A percentile compares a stretch with the other conserved stretches of the same genome.
Conservation (phyloP, 2,888 invertebrate genomes). For the Dioctria rufipes region DNA sequence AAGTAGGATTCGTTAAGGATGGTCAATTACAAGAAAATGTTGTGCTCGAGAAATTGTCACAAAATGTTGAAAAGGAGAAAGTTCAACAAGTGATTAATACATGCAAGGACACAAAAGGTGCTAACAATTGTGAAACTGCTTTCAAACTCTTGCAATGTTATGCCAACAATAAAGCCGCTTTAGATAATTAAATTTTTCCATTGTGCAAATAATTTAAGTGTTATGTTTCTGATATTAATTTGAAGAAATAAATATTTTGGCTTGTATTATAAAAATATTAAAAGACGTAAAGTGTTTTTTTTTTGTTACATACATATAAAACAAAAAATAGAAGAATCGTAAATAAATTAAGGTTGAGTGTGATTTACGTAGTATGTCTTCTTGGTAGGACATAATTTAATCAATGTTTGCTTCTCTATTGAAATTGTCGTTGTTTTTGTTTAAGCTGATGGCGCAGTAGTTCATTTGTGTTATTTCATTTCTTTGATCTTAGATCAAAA, state of each 20-base stretch:
- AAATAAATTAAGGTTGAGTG: too few species aligned
- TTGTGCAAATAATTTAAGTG: neutral
- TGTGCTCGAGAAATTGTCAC: constrained; percentile 54
- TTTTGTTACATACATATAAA: too few species aligned
- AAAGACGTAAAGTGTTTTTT: too few species aligned
- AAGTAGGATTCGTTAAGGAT: constrained; percentile 63
- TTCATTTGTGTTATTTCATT: too few species aligned
- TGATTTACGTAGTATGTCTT: too few species aligned
- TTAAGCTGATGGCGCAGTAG: too few species aligned
- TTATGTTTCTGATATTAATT: neutral
- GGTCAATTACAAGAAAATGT: constrained; percentile 63
- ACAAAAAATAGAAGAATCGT: too few species aligned
- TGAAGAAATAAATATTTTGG: neutral
- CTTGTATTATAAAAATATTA: too few species aligned
- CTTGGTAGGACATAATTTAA: too few species aligned
- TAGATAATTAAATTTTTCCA: neutral
- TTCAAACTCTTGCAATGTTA: constrained; percentile 42
- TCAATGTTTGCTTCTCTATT: too few species aligned
- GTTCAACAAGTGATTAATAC: constrained; percentile 47
- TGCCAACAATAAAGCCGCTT: neutral
- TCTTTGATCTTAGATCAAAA: too few species aligned
- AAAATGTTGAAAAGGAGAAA: constrained; percentile 27
- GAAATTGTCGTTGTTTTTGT: too few species aligned
- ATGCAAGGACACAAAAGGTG: constrained; percentile 53
- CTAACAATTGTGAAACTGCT: constrained; percentile 45